These are phyloP conservation scores for Monochamus saltuarius DNA, from an alignment of 1,140 invertebrate genomes.

Conservation along the genomic window DNA sequence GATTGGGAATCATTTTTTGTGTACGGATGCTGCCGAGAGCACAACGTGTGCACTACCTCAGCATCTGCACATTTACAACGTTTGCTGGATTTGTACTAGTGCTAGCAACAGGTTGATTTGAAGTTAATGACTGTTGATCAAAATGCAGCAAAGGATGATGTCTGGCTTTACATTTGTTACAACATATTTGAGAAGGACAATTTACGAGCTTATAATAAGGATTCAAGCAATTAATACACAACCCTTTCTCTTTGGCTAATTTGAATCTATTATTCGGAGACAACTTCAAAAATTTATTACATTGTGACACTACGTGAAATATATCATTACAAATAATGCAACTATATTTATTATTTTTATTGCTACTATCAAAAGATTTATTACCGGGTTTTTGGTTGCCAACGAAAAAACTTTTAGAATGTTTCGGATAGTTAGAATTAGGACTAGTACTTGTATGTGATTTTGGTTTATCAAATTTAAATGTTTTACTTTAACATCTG, in stretches of 20 bases:
- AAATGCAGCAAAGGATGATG: neutral
- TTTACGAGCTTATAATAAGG: neutral
- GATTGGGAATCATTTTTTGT: neutral
- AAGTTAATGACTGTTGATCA: too few relatives aligned
- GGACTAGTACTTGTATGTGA: neutral
- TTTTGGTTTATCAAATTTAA: neutral
- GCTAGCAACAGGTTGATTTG: too few relatives aligned
- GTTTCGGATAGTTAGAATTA: neutral
- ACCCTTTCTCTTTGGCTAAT: neutral
- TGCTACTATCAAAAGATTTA: neutral
- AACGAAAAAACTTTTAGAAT: too few relatives aligned
- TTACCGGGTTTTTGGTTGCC: too few relatives aligned
- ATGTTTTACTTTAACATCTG: neutral
- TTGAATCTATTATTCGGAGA: neutral
- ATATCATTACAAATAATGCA: neutral
- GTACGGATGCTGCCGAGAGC: neutral
- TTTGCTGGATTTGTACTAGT: neutral
- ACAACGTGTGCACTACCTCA: neutral
- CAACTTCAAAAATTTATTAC: neutral
- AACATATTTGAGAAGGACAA: neutral
- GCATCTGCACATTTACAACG: neutral
- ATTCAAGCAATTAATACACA: slow-evolving; percentile 1
- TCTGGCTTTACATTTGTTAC: neutral
- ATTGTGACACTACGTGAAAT: neutral
- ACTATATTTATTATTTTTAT: neutral